These are phyloP conservation scores for Darevskia mixta DNA, from an alignment of 2,797 vertebrate genomes.

Conservation along the genomic window DNA sequence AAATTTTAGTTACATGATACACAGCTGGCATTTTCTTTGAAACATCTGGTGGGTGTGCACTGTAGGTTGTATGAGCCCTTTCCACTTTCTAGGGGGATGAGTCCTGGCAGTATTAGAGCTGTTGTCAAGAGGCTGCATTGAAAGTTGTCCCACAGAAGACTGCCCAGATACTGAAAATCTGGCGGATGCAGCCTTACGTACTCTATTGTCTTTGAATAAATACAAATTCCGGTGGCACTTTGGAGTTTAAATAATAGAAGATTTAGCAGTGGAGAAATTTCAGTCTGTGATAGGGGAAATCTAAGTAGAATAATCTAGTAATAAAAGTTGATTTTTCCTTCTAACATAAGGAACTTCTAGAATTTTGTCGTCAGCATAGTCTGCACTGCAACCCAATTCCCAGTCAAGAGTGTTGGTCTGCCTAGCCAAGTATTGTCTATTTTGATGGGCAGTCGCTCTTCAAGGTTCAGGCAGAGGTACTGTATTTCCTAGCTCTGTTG, in stretches of 20 bases:
- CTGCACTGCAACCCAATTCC: not conserved
- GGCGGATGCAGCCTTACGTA: slow-evolving; percentile 17
- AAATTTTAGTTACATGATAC: not conserved
- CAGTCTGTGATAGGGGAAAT: slow-evolving; percentile 19
- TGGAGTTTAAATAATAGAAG: slow-evolving; percentile 23
- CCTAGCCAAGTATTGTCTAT: not conserved
- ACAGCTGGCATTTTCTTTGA: not conserved
- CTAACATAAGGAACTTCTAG: not conserved
- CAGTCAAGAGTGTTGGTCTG: too few species aligned
- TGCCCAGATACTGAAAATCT: not conserved
- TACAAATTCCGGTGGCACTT: slow-evolving; percentile 21
- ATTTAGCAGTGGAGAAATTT: slow-evolving; percentile 30
- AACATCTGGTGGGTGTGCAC: not conserved
- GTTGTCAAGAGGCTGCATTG: not conserved
- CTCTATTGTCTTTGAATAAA: slow-evolving; percentile 9
- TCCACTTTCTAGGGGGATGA: not conserved
- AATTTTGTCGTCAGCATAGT: not conserved
- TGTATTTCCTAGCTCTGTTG: not conserved
- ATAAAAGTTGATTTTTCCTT: not conserved
- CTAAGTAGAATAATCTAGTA: not conserved
- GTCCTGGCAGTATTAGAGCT: not conserved
- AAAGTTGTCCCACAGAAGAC: not conserved
- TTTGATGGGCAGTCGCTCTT: too few species aligned
- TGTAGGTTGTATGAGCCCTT: not conserved
- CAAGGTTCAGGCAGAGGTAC: not conserved